Evolutionary conservation across 2,888 invertebrate genomes (phyloP), one percentile per base, ranked within the genome.

Genomic region (Morpho achilles): DNA sequence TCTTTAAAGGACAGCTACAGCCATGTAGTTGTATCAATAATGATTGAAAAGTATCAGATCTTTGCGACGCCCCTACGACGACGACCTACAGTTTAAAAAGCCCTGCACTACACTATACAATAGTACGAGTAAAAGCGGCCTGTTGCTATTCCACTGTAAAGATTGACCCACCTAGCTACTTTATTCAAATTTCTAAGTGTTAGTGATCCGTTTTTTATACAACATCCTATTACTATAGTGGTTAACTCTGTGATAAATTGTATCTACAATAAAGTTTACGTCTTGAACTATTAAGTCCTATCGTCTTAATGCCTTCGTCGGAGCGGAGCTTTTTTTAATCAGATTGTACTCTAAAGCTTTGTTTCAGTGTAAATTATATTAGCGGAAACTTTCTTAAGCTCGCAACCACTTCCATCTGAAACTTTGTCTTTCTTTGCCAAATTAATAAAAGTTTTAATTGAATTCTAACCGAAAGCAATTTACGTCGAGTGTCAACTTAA

Each of bases 381-480:
- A 82, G 75, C 80, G 74, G 79, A 84, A 86, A 80, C 80, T 77
- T 78, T 77, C 74, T 71, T 76, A 78, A 76, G 76, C 74, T 71
- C 74, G 74, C 75, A 82, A 82, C 83, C 80, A 78, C 82, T 82
- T 81, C 80, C 74, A 59, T 57, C 59, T 61, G 56, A 53, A 63
- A 76, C 78, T 78, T 77, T 74, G 76, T 71, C 76, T 78, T 81
- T 83, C 84, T 82, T 82, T 80, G 79, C 77, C 76, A 84, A 85
- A 87, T 88, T 84, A 87, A 86, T 87, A 85, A 88, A 89, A 84
- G 84, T 89, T 89, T 89, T 87, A 89, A 88, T 88, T 86, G 84
- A 86, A 87, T 87, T 78, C 76, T 73, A 81, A 77, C 74, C 71
- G 75, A 79, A 76, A 82, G 80, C 75, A 80, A 83, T 81, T 82